These are phyloP conservation scores for Phoxinus dragarum DNA, from an alignment of 2,797 vertebrate genomes.

Conservation along the genomic window DNA sequence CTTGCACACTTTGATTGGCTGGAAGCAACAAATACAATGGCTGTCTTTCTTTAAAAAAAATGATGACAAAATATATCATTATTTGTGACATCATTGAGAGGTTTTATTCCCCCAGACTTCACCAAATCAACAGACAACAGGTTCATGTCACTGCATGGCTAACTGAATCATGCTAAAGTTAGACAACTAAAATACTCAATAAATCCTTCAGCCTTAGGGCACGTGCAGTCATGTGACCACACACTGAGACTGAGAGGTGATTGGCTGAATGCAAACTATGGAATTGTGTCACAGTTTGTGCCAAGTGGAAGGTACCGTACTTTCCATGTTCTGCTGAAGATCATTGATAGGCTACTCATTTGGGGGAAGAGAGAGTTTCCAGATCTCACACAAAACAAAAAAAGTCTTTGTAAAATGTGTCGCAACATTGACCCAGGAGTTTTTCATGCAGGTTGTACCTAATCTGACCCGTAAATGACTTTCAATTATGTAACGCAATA, in stretches of 20 bases:
- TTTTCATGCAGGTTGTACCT: neutral
- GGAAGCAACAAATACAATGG: neutral
- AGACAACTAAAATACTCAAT: neutral
- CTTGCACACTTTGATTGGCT: neutral
- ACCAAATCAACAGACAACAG: neutral
- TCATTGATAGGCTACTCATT: slow-evolving; percentile 49
- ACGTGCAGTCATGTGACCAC: slow-evolving; percentile 42
- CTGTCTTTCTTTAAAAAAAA: neutral
- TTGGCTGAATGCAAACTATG: slow-evolving; percentile 59
- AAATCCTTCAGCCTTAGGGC: slow-evolving; percentile 21
- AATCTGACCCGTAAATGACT: neutral
- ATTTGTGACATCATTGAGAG: neutral
- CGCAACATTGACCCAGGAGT: neutral
- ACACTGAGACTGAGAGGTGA: slow-evolving; percentile 42
- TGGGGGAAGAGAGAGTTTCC: slow-evolving; percentile 57
- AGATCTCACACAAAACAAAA: slow-evolving; percentile 44
- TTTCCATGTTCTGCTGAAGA: slow-evolving; percentile 72
- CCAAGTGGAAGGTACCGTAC: slow-evolving; percentile 76
- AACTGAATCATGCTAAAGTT: slow-evolving; percentile 13
- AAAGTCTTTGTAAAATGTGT: slow-evolving; percentile 22
- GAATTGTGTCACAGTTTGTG: slow-evolving; percentile 75
- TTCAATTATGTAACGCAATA: neutral
- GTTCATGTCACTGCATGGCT: neutral
- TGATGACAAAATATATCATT: neutral
- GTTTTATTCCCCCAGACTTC: neutral